A percentile compares a stretch with the other conserved stretches of the same genome.
Evolutionary conservation across 1,140 invertebrate genomes (phyloP).

Genomic region (Sitodiplosis mosellana): DNA sequence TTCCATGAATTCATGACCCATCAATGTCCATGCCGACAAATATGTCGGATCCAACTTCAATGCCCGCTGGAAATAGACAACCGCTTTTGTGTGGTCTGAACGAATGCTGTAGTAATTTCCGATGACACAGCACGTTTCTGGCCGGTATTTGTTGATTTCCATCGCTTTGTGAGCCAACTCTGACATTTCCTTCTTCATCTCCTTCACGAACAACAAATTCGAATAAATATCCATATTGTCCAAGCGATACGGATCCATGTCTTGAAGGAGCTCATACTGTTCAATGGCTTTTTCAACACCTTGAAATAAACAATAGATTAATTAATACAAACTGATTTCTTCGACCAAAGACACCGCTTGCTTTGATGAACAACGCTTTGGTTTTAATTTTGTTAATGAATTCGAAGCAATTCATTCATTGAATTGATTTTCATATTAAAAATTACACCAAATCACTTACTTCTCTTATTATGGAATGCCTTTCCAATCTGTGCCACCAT

Average conservation of each 20-base stretch:
- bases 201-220: slow-evolving; percentile 90
- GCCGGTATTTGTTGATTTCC: slow-evolving; percentile 89
- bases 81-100: slow-evolving; percentile 90
- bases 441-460: slow-evolving; percentile 26
- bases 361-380: too few species aligned
- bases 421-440: neutral
- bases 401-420: too few species aligned
- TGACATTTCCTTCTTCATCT: slow-evolving; percentile 80
- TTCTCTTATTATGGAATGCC: slow-evolving; percentile 80
- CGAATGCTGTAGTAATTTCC: slow-evolving; percentile 97
- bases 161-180: slow-evolving; percentile 83
- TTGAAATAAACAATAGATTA: too few species aligned
- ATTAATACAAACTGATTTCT: too few species aligned
- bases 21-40: slow-evolving; percentile 88
- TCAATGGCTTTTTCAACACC: slow-evolving; percentile 80
- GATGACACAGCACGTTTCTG: slow-evolving; percentile 96
- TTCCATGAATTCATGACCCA: slow-evolving; percentile 99
- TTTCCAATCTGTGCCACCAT: slow-evolving; percentile 83
- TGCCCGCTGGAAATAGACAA: slow-evolving; percentile 90
- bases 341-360: too few species aligned
- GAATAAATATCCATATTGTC: slow-evolving; percentile 95
- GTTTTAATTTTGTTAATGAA: too few species aligned
- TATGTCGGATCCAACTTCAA: slow-evolving; percentile 89
- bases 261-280: slow-evolving; percentile 61
- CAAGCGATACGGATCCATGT: slow-evolving; percentile 76